phyloP scores from a whole-genome alignment of 1,140 invertebrate species.

The Stegodyphus mimosarum region DNA sequence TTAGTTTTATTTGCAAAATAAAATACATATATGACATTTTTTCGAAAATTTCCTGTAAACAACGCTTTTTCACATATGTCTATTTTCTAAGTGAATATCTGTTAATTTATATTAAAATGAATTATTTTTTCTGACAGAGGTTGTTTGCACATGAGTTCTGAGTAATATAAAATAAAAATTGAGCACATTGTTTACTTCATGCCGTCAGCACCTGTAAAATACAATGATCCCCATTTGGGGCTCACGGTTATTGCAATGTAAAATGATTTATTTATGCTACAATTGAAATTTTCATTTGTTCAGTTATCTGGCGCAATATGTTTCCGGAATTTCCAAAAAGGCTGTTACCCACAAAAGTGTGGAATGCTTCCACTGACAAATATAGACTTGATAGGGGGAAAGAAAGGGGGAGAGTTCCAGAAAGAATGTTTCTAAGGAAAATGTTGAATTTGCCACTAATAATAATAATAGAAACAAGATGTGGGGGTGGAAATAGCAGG shows the following conservation, averaged over 20 bases:
- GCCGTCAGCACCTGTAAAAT: constrained; percentile 36
- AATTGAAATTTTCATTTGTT: constrained; percentile 39
- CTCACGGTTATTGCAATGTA: constrained; percentile 39
- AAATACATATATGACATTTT: constrained; percentile 13
- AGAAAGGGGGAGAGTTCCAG: no score
- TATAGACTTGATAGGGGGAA: constrained; percentile 7
- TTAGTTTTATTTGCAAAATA: constrained; percentile 3
- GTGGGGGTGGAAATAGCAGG: constrained; percentile 10
- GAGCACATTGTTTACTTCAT: constrained; percentile 34
- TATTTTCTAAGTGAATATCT: constrained; percentile 31
- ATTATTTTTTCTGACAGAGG: constrained; percentile 38
- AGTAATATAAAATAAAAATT: constrained; percentile 41
- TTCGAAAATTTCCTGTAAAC: constrained; percentile 32
- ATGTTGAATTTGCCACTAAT: no score
- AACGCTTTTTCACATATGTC: constrained; percentile 39
- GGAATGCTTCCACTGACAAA: constrained; percentile 21
- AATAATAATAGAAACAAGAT: constrained; percentile 13
- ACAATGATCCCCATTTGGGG: constrained; percentile 36
- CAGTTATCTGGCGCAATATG: constrained; percentile 33
- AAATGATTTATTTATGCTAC: constrained; percentile 40
- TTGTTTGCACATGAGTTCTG: constrained; percentile 37
- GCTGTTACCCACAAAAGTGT: constrained; percentile 37
- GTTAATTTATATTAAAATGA: constrained; percentile 41
- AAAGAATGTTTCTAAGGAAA: no score
- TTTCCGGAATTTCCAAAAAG: constrained; percentile 32